phyloP scores from a whole-genome alignment of 2,888 invertebrate species.

The Timema podura region DNA sequence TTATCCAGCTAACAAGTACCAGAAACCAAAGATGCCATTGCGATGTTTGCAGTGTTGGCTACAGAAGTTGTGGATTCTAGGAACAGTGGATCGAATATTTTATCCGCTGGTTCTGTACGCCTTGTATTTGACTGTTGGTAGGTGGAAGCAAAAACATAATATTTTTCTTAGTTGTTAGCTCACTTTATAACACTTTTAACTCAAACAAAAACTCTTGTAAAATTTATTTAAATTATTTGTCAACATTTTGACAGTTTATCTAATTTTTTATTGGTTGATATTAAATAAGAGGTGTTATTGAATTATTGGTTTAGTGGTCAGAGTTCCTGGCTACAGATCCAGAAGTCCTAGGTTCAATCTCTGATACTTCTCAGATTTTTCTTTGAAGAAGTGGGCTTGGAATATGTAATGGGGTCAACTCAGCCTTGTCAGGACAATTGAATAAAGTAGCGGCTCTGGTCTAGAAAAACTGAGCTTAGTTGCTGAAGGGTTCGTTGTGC shows the following conservation, averaged over 20 bases:
- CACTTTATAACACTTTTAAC: neutral
- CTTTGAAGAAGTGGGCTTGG: too few relatives aligned
- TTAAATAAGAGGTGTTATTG: neutral
- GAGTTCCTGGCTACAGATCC: too few relatives aligned
- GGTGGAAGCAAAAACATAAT: constrained; percentile 32
- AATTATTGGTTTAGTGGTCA: too few relatives aligned
- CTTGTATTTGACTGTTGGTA: constrained; percentile 65
- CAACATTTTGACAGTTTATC: neutral
- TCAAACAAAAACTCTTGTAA: neutral
- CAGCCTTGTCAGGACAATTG: too few relatives aligned
- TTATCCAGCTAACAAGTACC: constrained; percentile 44
- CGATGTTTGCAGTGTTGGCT: constrained; percentile 48
- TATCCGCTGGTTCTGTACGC: constrained; percentile 70
- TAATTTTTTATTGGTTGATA: neutral
- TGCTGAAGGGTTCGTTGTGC: too few relatives aligned
- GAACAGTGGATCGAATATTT: constrained; percentile 69
- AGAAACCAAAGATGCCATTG: constrained; percentile 45
- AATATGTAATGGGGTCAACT: too few relatives aligned
- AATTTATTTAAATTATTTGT: constrained; percentile 5
- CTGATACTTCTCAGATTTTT: too few relatives aligned
- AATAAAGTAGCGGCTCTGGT: too few relatives aligned
- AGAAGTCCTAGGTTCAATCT: too few relatives aligned
- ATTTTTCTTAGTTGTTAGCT: constrained; percentile 5
- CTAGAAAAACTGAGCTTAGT: too few relatives aligned
- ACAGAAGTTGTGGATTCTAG: constrained; percentile 66